These are phyloP conservation scores for Sisyra nigra DNA, from an alignment of 2,888 invertebrate genomes.

Conservation along the genomic window DNA sequence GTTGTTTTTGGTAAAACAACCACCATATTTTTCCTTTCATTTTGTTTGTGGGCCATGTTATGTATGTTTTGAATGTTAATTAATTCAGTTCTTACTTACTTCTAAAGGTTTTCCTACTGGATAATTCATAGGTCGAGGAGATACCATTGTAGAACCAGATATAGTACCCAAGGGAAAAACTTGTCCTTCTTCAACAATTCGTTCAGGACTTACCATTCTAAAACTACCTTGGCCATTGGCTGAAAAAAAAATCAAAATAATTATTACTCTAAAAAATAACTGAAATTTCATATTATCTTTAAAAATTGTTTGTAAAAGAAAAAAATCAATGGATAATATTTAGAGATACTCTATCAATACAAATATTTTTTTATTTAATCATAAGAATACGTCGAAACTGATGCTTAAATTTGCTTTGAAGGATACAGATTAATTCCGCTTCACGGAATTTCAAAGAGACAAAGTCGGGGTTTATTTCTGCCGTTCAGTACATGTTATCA, in stretches of 20 bases:
- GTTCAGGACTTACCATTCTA: slow-evolving; percentile 27
- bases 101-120: slow-evolving; percentile 70
- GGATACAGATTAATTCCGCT: too few species aligned
- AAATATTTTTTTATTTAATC: too few species aligned
- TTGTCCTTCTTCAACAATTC: slow-evolving; percentile 44
- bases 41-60: not conserved
- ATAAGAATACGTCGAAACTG: too few species aligned
- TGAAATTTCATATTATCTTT: too few species aligned
- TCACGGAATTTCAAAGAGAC: too few species aligned
- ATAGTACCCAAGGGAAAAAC: slow-evolving; percentile 22
- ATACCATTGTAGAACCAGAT: slow-evolving; percentile 15
- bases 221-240: slow-evolving; percentile 18
- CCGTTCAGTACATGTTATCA: too few species aligned
- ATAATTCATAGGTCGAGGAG: slow-evolving; percentile 36
- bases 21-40: not conserved
- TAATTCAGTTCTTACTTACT: slow-evolving; percentile 30
- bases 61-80: too few species aligned
- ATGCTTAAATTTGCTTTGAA: too few species aligned
- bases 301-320: too few species aligned
- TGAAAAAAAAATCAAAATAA: not conserved
- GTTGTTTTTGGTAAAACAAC: not conserved
- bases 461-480: too few species aligned
- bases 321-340: too few species aligned
- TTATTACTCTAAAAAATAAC: not conserved
- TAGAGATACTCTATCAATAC: too few species aligned